Base-by-base conservation (phyloP, 64 coral and sea anemone genomes). In the Astreopora myriophthalma region DNA sequence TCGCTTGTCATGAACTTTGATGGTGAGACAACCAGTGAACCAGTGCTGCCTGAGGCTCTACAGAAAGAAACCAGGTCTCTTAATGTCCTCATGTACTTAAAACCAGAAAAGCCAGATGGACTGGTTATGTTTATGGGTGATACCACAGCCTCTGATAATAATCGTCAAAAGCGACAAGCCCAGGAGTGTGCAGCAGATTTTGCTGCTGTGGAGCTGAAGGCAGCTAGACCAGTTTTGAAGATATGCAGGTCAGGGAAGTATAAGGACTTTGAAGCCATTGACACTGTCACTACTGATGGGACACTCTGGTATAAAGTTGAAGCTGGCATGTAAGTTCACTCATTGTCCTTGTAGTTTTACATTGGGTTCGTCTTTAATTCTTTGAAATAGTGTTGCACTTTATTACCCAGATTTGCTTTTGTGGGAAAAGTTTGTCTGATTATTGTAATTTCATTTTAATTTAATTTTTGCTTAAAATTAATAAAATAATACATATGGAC, bases 61-160 rank as follows among this genome's bases (percentile, higher is more conserved):
- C 69, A 73, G 20, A 36, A 61, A 26, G 28, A 48, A 28, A 74
- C 68, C 35, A 52, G 35, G 3, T 6, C 37, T 51, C 37, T 85
- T 32, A 26, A 92, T 69, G 27, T 86, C 13, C 69, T 75, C 1
- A 16, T 92, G 70, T 86, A 74, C 33, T 20, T 72, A 34, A 92
- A 92, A 46, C 90, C 90, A 34, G 79, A 84, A 13, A 39, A 75
- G 22, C 60, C 79, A 39, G 80, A 92, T 86, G 90, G 79, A 6
- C 36, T 92, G 0, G 9, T 92, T 16, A 8, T 92, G 69, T 92
- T 75, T 27, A 24, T 85, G 32, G 90, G 90, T 22, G 33, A 51
- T 49, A 61, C 71, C 30, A 33, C 14, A 13, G 26, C 11, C 37
- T 35, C 69, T 5, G 33, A 37, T 35, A 63, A 66, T 26, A 35